Evolutionary conservation across 1,140 invertebrate genomes (phyloP), one percentile per base, ranked within the genome.

Genomic region (Heterodera carotae): DNA sequence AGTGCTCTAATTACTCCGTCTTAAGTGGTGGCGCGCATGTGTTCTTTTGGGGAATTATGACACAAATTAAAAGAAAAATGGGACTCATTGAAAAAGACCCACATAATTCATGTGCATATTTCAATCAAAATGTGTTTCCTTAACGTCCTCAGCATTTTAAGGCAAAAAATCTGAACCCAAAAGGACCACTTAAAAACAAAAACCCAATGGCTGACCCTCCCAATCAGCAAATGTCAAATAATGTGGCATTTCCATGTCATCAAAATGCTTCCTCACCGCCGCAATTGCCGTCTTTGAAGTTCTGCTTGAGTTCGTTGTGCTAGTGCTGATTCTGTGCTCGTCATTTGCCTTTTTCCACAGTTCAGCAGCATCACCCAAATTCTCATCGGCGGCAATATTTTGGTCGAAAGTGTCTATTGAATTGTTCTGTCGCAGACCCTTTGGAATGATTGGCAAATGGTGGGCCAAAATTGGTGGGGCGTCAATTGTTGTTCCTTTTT

Each of bases 241-340:
- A 7, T 6, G 7, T 62, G 60, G 8, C 60, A 6, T 43, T 43
- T 12, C 39, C 39, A 43, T 43, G 39, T 6, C 39, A 8, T 43
- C 60, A 0, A 22, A 22, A 10, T 62, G 8, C n/a, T 62, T 22
- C 4, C 68, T 34, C 27, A 69, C 68, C 31, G 68, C 53, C 10
- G 68, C 68, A 25, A 69, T 12, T 25, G 68, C 68, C 12, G 27
- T 69, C 34, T 69, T 69, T 29, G 68, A 69, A 22, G 68, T 56
- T 69, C 1, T 69, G 68, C 39, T 31, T 10, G 39, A 66, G 29
- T 31, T 66, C 25, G 62, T 29, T 34, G 29, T 66, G 27, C 62
- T 66, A 7, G 48, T 62, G 18, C 70, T 53, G 27, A 29, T 56
- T 34, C 34, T 22, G 43, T 60, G 48, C 27, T 72, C 59, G 59